These are phyloP conservation scores for Polydrusus cervinus DNA, from an alignment of 2,888 invertebrate genomes.

Conservation along the genomic window DNA sequence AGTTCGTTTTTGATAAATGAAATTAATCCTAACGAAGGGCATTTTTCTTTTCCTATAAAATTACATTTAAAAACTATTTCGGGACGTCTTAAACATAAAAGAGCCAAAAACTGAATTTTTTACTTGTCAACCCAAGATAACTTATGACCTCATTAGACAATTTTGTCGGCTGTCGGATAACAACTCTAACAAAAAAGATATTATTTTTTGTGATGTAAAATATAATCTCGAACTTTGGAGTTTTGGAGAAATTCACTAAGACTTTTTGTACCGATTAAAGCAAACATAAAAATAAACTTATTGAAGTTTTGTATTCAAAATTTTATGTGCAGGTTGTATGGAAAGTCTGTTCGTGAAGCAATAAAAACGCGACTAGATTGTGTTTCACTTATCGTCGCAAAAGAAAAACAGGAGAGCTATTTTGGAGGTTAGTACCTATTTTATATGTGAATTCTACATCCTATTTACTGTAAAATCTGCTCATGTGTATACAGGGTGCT, in stretches of 20 bases:
- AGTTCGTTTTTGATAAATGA: neutral
- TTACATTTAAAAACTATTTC: neutral
- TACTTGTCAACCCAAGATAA: neutral
- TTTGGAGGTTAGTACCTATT: no score
- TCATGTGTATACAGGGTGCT: no score
- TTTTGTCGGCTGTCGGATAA: neutral
- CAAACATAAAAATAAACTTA: neutral
- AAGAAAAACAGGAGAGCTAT: no score
- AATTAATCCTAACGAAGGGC: neutral
- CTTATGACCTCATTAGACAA: neutral
- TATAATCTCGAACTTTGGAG: neutral
- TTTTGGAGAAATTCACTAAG: neutral
- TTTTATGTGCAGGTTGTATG: no score
- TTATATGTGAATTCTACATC: no score
- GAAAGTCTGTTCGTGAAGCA: no score
- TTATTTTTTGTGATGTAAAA: neutral
- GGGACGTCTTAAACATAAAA: neutral
- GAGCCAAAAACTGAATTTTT: neutral
- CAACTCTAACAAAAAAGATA: neutral
- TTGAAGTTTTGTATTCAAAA: no score
- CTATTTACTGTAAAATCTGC: no score
- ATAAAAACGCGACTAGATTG: no score
- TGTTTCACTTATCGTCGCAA: no score
- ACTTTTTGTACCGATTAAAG: neutral
- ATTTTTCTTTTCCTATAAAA: neutral